Evolutionary conservation across 2,797 vertebrate genomes (phyloP).

Genomic region (Melopsittacus undulatus): DNA sequence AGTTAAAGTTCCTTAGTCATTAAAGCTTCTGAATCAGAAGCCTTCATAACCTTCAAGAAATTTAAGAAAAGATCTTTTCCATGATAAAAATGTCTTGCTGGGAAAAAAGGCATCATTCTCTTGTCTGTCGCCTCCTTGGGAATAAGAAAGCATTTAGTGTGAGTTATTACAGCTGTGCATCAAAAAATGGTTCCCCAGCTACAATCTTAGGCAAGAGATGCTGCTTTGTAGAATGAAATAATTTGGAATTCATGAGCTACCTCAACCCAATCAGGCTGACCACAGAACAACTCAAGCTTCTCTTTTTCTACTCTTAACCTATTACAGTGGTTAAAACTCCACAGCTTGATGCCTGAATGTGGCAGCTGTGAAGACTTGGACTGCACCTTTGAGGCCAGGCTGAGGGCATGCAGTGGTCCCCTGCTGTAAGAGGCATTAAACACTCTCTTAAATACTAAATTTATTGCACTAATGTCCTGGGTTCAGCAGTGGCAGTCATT

Average conservation of each 20-base stretch:
- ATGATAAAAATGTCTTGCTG: slow-evolving; percentile 49
- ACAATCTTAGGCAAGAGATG: not conserved
- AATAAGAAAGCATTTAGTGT: not conserved
- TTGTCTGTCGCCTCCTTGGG: slow-evolving; percentile 2
- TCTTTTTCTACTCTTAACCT: not conserved
- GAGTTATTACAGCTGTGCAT: slow-evolving; percentile 40
- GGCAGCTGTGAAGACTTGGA: not conserved
- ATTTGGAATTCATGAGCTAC: slow-evolving; percentile 25
- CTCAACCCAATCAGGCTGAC: not conserved
- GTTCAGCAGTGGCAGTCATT: too few relatives aligned
- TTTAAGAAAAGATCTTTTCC: slow-evolving; percentile 48
- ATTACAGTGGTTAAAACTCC: not conserved
- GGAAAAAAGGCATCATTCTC: not conserved
- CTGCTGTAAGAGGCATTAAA: not conserved
- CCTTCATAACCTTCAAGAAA: not conserved
- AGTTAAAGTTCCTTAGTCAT: slow-evolving; percentile 34
- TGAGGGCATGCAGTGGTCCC: not conserved
- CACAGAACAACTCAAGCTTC: not conserved
- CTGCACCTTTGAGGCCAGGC: not conserved
- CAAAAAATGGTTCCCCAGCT: slow-evolving; percentile 13
- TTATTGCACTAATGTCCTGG: not conserved
- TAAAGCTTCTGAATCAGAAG: slow-evolving; percentile 30
- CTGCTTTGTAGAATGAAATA: not conserved
- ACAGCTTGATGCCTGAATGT: not conserved
- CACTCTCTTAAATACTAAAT: not conserved